Conservation (phyloP, 2,797 vertebrate genomes). For the Acrocephalus scirpaceus region DNA sequence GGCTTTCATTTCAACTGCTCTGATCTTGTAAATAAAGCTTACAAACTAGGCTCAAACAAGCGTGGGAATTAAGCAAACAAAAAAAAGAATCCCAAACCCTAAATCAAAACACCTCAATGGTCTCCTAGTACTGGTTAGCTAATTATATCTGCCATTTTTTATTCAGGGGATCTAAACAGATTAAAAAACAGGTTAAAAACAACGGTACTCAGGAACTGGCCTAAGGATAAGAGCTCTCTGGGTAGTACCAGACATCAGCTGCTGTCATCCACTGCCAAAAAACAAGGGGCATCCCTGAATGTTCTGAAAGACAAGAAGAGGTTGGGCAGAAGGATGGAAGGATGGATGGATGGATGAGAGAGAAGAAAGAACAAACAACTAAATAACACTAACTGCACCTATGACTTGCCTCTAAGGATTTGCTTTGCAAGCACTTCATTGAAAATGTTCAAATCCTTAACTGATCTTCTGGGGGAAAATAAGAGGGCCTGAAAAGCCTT, state of each 20-base stretch:
- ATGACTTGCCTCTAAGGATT: slow-evolving; percentile 76
- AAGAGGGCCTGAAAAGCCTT: slow-evolving; percentile 73
- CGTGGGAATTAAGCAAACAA: slow-evolving; percentile 23
- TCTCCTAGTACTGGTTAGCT: slow-evolving; percentile 34
- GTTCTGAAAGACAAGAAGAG: slow-evolving; percentile 74
- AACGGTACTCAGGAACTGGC: slow-evolving; percentile 72
- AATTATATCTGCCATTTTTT: slow-evolving; percentile 68
- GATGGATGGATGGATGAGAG: neutral
- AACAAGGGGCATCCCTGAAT: slow-evolving; percentile 76
- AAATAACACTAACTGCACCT: slow-evolving; percentile 74
- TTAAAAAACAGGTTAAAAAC: slow-evolving; percentile 85
- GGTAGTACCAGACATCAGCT: slow-evolving; percentile 70
- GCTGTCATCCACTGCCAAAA: slow-evolving; percentile 65
- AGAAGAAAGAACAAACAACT: neutral
- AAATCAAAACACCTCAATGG: neutral
- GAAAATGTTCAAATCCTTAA: slow-evolving; percentile 79
- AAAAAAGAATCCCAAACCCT: neutral
- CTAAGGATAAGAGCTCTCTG: slow-evolving; percentile 64
- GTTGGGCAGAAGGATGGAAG: neutral
- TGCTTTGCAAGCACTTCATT: slow-evolving; percentile 76
- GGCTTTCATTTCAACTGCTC: slow-evolving; percentile 61
- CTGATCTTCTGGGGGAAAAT: slow-evolving; percentile 69
- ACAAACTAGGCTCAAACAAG: slow-evolving; percentile 41
- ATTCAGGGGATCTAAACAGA: slow-evolving; percentile 72
- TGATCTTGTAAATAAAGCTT: slow-evolving; percentile 67